Percentiles rank a stretch among this genome's conserved stretches.
These are phyloP conservation scores for Columba livia DNA, from an alignment of 2,113 vertebrate species.

Conservation along the genomic window DNA sequence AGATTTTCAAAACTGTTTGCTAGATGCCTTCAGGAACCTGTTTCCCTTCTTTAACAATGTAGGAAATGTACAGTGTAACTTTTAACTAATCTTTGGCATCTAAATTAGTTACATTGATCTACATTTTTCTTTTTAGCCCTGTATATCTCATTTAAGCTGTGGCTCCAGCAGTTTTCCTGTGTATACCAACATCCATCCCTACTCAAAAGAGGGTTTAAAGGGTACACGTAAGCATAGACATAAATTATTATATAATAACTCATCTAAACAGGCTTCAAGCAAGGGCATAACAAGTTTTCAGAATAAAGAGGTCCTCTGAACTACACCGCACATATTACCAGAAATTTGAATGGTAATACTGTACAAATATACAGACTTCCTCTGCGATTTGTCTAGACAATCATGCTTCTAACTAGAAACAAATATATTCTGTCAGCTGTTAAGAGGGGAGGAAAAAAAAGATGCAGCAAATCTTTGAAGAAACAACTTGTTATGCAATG, in stretches of 20 bases:
- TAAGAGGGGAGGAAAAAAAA: neutral
- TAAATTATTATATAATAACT: neutral
- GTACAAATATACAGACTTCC: neutral
- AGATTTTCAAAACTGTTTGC: neutral
- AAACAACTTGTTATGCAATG: neutral
- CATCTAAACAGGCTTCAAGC: neutral
- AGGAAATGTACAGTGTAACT: neutral
- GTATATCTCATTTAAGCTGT: neutral
- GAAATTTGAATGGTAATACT: neutral
- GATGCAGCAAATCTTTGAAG: neutral
- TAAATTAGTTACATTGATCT: neutral
- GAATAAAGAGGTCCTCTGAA: neutral
- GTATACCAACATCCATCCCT: neutral
- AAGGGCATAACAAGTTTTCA: neutral
- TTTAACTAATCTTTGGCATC: neutral
- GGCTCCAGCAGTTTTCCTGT: neutral
- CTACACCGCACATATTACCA: neutral
- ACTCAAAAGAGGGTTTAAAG: neutral
- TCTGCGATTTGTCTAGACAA: neutral
- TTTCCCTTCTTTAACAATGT: neutral
- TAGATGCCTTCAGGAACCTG: neutral
- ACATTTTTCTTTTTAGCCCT: neutral
- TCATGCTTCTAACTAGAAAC: neutral
- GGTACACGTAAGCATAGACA: neutral
- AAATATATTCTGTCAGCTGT: neutral